Base-by-base conservation (phyloP, 2,888 invertebrate species). In the Zootermopsis nevadensis region DNA sequence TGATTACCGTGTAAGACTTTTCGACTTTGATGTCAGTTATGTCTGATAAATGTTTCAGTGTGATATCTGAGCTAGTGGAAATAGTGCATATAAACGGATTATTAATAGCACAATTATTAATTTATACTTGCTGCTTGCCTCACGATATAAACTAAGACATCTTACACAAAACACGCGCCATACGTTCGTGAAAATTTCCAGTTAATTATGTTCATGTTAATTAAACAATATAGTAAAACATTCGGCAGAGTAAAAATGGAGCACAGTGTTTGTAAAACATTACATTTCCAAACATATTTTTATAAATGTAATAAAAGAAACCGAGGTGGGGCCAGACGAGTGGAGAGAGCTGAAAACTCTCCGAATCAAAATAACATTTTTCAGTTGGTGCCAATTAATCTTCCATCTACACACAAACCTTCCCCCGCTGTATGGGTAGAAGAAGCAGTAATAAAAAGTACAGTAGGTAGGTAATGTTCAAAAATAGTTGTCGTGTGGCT, bases 401-500 rank as follows among this genome's bases (percentile, higher is more conserved):
- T 69, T 31, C 27, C 69, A 31, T 69, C 69, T 31, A 33, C 7
- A 22, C 69, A 69, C 33, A 33, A 31, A 69, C 69, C 6, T 60
- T 60, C 10, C 60, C 60, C 6, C 27, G n/a, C 60, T 27, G 4
- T 24, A 27, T 27, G n/a, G 69, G 33, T 30, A 69, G 69, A 30
- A 31, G 66, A 66, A 66, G 69, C 30, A 66, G 66, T 55, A 79
- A 79, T 66, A 66, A 79, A 79, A 79, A 79, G 79, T 55, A 33
- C 79, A 79, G 79, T 79, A 38, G 79, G 79, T 38, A 79, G 74
- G 74, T 74, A 74, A 74, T 74, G 74, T 38, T 74, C 74, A 38
- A 74, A 74, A 80, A 38, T 80, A 55, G 27, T 82, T 82, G 82
- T 74, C 81, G 42, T 38, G 69, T 53, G 69, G 72, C 72, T 82